Conservation (phyloP, 1,140 invertebrate genomes). For the Halesus radiatus region DNA sequence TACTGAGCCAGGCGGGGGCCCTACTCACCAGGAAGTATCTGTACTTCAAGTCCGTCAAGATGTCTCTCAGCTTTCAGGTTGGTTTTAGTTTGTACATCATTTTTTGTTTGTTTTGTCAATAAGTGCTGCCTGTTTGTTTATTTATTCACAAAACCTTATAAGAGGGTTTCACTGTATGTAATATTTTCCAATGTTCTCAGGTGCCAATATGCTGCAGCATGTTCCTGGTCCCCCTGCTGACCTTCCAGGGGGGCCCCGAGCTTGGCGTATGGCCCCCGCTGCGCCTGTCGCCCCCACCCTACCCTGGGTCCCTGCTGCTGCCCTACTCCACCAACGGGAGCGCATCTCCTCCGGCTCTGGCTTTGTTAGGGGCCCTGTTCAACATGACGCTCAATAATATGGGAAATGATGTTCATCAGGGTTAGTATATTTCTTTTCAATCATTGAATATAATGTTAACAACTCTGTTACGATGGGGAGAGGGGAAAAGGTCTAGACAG, state of each 20-base stretch:
- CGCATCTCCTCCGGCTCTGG: neutral
- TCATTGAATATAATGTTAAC: no score
- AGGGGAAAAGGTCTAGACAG: no score
- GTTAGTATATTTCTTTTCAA: no score
- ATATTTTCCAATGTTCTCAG: neutral
- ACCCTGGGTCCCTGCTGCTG: neutral
- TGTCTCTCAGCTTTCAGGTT: neutral
- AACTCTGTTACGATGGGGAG: no score
- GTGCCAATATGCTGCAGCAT: neutral
- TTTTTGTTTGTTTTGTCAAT: neutral
- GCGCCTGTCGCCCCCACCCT: neutral
- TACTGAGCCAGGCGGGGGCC: neutral
- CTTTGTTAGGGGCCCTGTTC: neutral
- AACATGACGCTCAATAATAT: neutral
- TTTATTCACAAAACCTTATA: no score
- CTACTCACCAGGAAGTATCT: neutral
- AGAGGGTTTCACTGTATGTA: no score
- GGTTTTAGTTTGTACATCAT: neutral
- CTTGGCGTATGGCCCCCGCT: neutral
- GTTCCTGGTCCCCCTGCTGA: neutral
- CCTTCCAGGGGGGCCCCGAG: neutral
- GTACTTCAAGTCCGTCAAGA: neutral
- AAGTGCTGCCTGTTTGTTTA: neutral
- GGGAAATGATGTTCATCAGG: neutral
- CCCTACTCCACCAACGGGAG: slow-evolving; percentile 16